Conservation (phyloP, 2,888 invertebrate genomes). For the Idaea dimidiata region DNA sequence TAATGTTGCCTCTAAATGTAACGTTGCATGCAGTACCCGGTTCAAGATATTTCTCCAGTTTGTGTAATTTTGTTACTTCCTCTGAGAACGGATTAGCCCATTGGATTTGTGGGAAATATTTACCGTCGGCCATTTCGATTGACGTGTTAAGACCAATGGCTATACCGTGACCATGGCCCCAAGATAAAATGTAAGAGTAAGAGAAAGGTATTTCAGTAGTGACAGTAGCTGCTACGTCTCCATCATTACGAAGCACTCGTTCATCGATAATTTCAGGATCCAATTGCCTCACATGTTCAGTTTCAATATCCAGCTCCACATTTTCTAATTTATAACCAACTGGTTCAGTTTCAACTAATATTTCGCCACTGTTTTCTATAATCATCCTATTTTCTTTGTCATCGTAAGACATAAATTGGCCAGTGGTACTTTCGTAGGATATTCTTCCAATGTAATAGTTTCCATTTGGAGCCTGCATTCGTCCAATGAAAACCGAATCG, state of each 20-base stretch:
- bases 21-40: slow-evolving; percentile 92
- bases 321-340: slow-evolving; percentile 86
- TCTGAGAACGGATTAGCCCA: slow-evolving; percentile 85
- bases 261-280: slow-evolving; percentile 79
- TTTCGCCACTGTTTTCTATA: slow-evolving; percentile 83
- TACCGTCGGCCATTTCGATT: slow-evolving; percentile 81
- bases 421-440: slow-evolving; percentile 83
- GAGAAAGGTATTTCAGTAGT: slow-evolving; percentile 88
- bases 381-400: slow-evolving; percentile 79
- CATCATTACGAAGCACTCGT: slow-evolving; percentile 74
- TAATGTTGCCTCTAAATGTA: slow-evolving; percentile 86
- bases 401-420: slow-evolving; percentile 85
- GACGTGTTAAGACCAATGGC: slow-evolving; percentile 85
- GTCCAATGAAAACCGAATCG: slow-evolving; percentile 65
- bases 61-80: slow-evolving; percentile 78
- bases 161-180: slow-evolving; percentile 89
- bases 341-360: slow-evolving; percentile 91
- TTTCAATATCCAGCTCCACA: slow-evolving; percentile 81
- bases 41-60: slow-evolving; percentile 84
- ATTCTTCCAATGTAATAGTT: slow-evolving; percentile 85
- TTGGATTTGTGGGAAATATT: slow-evolving; percentile 80
- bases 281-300: slow-evolving; percentile 70
- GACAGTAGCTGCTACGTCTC: slow-evolving; percentile 81
- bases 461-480: slow-evolving; percentile 54
- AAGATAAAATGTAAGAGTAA: slow-evolving; percentile 86